Evolutionary conservation across 2,888 invertebrate genomes (phyloP).

Genomic region (Sepiola atlantica): DNA sequence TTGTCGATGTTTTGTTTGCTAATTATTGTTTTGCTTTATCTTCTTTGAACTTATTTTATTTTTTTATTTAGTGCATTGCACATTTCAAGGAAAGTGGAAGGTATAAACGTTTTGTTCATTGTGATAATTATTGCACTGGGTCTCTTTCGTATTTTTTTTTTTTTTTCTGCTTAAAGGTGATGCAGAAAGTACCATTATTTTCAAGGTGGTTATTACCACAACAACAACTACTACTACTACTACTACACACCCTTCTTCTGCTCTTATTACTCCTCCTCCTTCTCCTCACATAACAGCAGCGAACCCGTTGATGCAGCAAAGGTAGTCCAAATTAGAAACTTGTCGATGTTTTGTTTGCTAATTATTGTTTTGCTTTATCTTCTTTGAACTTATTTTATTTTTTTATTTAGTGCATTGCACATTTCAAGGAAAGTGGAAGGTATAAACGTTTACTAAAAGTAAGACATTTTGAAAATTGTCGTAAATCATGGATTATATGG

Average conservation of each 20-base stretch:
- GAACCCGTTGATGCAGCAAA: slow-evolving; percentile 6
- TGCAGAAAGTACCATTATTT: not conserved
- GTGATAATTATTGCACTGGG: not conserved
- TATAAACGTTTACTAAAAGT: not conserved
- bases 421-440: not conserved
- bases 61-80: not conserved
- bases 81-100: not conserved
- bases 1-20: not conserved
- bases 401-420: not conserved
- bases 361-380: not conserved
- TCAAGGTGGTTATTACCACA: slow-evolving; percentile 21
- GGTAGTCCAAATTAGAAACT: slow-evolving; percentile 32
- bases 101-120: not conserved
- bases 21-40: not conserved
- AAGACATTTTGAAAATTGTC: not conserved
- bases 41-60: not conserved
- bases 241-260: not conserved
- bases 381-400: not conserved
- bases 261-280: not conserved
- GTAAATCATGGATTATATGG: not conserved
- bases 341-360: not conserved
- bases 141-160: not conserved
- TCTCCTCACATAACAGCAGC: not conserved
- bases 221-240: not conserved
- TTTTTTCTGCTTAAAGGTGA: not conserved